Evolutionary conservation across 2,888 invertebrate species (phyloP).

Genomic region (Apodemia hepburni): DNA sequence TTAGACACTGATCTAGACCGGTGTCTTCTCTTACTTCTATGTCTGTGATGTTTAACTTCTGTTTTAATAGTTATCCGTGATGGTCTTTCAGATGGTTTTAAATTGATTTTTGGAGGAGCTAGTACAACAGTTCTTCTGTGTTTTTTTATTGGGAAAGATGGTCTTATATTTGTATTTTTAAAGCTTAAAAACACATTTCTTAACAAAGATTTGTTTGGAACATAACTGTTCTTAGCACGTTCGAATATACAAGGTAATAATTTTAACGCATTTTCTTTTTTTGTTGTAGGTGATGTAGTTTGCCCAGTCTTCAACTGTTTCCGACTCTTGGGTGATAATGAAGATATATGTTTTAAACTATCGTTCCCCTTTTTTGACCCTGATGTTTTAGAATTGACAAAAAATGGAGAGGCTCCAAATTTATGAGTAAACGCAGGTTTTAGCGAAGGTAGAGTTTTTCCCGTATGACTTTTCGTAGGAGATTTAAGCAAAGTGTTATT

Average conservation of each 20-base stretch:
- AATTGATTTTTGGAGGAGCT: constrained; percentile 70
- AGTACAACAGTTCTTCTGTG: constrained; percentile 77
- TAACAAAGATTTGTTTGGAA: constrained; percentile 66
- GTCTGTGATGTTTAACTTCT: constrained; percentile 69
- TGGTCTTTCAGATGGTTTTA: constrained; percentile 64
- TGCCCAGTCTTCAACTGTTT: constrained; percentile 48
- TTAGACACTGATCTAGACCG: constrained; percentile 69
- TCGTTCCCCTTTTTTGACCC: constrained; percentile 55
- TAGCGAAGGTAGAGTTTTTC: constrained; percentile 56
- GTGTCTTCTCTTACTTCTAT: constrained; percentile 69
- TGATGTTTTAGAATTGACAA: constrained; percentile 45
- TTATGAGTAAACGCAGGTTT: constrained; percentile 71
- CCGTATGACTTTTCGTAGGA: constrained; percentile 53
- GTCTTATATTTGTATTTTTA: constrained; percentile 64
- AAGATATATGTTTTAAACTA: constrained; percentile 45
- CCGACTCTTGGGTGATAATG: constrained; percentile 58
- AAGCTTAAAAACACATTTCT: constrained; percentile 72
- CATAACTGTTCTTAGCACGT: constrained; percentile 65
- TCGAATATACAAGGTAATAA: constrained; percentile 63
- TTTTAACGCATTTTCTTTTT: constrained; percentile 56
- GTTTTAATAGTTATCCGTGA: constrained; percentile 67
- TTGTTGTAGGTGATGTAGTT: constrained; percentile 42
- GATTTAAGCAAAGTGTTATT: constrained; percentile 67
- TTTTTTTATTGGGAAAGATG: constrained; percentile 73
- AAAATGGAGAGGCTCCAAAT: constrained; percentile 69